Evolutionary conservation across 2,113 vertebrate species (phyloP).

Genomic region (Alligator mississippiensis): DNA sequence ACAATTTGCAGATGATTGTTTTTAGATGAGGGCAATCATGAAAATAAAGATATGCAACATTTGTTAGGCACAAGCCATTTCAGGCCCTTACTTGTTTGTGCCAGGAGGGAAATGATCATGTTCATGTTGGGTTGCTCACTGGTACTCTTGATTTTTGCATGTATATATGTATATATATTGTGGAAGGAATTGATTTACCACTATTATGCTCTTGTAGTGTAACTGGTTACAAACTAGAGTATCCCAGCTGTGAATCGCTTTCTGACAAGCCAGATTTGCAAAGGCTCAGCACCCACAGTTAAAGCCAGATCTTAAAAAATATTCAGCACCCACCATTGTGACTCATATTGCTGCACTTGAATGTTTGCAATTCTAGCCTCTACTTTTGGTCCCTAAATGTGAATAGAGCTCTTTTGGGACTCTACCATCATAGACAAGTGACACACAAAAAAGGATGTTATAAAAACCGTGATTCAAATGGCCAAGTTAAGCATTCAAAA

Average conservation of each 20-base stretch:
- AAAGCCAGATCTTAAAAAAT: background rate
- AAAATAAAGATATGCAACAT: constrained; percentile 25
- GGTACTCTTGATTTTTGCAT: background rate
- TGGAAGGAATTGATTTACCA: background rate
- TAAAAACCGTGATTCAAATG: background rate
- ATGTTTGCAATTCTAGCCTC: background rate
- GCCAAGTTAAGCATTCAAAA: background rate
- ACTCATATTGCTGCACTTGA: background rate
- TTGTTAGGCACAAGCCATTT: background rate
- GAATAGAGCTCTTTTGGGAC: background rate
- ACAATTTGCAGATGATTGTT: constrained; percentile 71
- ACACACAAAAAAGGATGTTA: fast-evolving
- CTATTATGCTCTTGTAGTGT: background rate
- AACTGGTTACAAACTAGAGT: background rate
- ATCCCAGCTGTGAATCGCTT: fast-evolving
- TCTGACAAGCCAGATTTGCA: background rate
- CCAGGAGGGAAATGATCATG: background rate
- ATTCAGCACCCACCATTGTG: background rate
- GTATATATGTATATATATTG: fast-evolving
- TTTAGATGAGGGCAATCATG: constrained; percentile 9
- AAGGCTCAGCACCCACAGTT: background rate
- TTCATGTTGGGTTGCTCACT: background rate
- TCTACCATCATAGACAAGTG: background rate
- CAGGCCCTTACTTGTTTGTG: background rate
- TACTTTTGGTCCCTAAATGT: background rate